Evolutionary conservation across 2,888 invertebrate genomes (phyloP), one percentile per base, ranked within the genome.

Genomic region (Cenopis cana): DNA sequence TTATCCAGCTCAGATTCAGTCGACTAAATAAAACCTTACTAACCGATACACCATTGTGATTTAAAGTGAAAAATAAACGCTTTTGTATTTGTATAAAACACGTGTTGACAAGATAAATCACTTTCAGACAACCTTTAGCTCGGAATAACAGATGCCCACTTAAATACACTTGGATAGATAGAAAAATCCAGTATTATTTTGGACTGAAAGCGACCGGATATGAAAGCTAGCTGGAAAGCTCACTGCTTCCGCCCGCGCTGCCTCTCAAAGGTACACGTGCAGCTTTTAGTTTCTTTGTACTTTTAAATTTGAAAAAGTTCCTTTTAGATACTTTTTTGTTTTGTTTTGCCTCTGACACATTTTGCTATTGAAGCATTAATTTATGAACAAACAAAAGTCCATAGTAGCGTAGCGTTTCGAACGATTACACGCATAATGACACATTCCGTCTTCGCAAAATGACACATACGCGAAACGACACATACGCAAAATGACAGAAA

Each of bases 271-370:
- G 71, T 61, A 61, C 71, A 71, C 61, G 71, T 67, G 71, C 67
- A 50, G 71, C 61, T 71, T 71, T 67, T 71, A 67, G 71, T 61
- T 71, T 71, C 71, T 71, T 71, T 71, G 71, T 71, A 55, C 66
- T 67, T 71, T 71, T 71, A 67, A 71, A 71, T 67, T 71, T 67
- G 60, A 61, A 71, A 71, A 67, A 71, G 67, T 46, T 71, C 66
- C 62, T 49, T 70, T 54, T 52, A 20, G 17, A n/a, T 24, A 66
- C 41, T 36, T 55, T 69, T 55, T 50, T 64, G n/a, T 55, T 24
- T 29, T 66, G 33, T 54, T 36, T 33, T 54, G 61, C 55, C 36
- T 54, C 65, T 69, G 65, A 49, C 59, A 70, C 59, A 55, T 70
- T 65, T n/a, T 59, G 55, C n/a, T n/a, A 1, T 36, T 36, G 20